These are phyloP conservation scores for Timema cristinae DNA, from an alignment of 2,888 invertebrate genomes.

Conservation along the genomic window DNA sequence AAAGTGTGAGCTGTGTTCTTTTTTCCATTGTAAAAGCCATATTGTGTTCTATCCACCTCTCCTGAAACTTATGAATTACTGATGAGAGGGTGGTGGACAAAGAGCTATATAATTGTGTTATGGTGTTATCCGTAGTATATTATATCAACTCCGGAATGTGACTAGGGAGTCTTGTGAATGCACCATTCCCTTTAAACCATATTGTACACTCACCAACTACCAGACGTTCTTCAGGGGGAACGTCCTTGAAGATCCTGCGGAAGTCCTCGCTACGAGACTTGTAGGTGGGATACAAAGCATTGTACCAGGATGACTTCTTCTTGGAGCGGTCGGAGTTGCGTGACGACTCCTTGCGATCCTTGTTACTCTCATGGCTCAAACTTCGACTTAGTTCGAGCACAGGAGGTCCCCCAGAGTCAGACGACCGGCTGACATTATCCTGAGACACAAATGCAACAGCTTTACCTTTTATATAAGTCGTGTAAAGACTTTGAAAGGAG, in stretches of 20 bases:
- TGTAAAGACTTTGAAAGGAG: no score
- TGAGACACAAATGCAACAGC: constrained; percentile 24
- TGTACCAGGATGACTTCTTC: constrained; percentile 80
- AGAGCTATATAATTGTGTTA: neutral
- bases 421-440: constrained; percentile 42
- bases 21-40: no score
- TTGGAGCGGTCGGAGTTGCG: constrained; percentile 55
- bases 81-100: no score
- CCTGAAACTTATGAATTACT: no score
- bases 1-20: no score
- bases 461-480: no score
- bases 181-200: no score
- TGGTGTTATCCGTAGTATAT: neutral
- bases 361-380: constrained; percentile 27
- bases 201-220: constrained; percentile 71
- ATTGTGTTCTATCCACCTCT: no score
- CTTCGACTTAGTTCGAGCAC: constrained; percentile 22
- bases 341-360: constrained; percentile 40
- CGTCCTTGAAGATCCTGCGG: constrained; percentile 84
- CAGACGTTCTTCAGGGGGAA: constrained; percentile 85
- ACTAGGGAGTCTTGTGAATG: no score
- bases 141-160: no score
- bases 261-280: constrained; percentile 92
- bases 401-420: constrained; percentile 39
- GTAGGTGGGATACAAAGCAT: constrained; percentile 84